Evolutionary conservation across 2,113 vertebrate genomes (phyloP).

Genomic region (Euleptes europaea): DNA sequence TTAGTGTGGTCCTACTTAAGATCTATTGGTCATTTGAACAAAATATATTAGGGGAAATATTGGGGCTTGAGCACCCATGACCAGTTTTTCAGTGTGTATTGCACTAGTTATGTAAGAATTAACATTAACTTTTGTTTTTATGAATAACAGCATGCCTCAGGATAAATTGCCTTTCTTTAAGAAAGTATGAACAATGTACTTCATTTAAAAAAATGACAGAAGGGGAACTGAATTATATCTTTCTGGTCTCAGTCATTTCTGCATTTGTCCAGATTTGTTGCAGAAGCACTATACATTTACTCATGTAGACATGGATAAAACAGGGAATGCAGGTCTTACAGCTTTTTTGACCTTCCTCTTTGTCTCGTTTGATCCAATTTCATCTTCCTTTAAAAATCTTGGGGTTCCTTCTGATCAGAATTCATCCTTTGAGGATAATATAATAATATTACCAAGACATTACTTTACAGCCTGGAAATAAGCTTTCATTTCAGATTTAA

Average conservation of each 20-base stretch:
- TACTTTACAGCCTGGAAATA: conserved; percentile 5
- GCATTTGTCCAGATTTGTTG: background rate
- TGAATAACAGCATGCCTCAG: background rate
- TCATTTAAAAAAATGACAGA: background rate
- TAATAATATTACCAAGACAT: conserved; percentile 14
- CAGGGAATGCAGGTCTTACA: background rate
- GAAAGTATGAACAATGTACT: background rate
- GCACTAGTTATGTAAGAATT: background rate
- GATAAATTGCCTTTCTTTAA: background rate
- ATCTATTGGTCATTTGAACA: too few relatives aligned
- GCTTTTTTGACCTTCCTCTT: background rate
- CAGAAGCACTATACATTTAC: background rate
- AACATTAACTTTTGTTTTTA: background rate
- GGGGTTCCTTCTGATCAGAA: background rate
- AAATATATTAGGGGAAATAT: background rate
- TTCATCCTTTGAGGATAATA: conserved; percentile 14
- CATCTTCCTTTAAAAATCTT: conserved; percentile 16
- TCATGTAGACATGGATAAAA: background rate
- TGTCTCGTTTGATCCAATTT: background rate
- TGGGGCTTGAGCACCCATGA: background rate
- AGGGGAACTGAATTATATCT: background rate
- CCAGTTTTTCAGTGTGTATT: background rate
- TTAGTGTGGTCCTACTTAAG: too few relatives aligned
- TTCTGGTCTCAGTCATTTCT: background rate
- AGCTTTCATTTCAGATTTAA: conserved; percentile 19